A percentile compares a stretch with the other conserved stretches of the same genome.
Conservation (phyloP, 2,888 invertebrate genomes). For the Epistrophella euchroma region DNA sequence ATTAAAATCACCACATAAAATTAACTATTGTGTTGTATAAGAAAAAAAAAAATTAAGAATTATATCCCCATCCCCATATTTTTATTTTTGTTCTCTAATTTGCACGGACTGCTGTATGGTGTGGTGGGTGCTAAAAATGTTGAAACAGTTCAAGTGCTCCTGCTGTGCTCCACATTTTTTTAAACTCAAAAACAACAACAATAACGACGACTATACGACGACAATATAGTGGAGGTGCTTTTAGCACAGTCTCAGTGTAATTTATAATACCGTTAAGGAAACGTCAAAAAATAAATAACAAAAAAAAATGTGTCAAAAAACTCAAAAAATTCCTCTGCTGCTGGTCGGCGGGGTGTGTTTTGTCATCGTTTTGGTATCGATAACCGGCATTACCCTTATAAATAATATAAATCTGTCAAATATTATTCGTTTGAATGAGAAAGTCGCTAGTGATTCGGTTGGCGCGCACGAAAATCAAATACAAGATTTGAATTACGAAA, state of each 20-base stretch:
- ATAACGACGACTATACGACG: neutral
- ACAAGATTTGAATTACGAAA: slow-evolving; percentile 80
- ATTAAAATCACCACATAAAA: slow-evolving; percentile 54
- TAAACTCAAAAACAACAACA: slow-evolving; percentile 11
- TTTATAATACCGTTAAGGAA: slow-evolving; percentile 47
- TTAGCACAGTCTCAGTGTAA: slow-evolving; percentile 50
- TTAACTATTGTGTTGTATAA: slow-evolving; percentile 52
- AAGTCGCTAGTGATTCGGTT: slow-evolving; percentile 83
- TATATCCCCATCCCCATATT: neutral
- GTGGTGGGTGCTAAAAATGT: slow-evolving; percentile 42
- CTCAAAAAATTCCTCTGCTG: slow-evolving; percentile 81
- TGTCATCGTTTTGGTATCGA: slow-evolving; percentile 84
- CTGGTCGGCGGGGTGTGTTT: slow-evolving; percentile 83
- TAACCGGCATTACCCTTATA: slow-evolving; percentile 85
- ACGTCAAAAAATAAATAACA: slow-evolving; percentile 3
- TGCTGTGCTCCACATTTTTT: slow-evolving; percentile 61
- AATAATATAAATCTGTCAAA: slow-evolving; percentile 83
- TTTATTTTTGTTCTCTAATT: slow-evolving; percentile 53
- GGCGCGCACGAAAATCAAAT: slow-evolving; percentile 80
- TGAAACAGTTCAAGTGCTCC: slow-evolving; percentile 69
- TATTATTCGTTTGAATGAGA: slow-evolving; percentile 82
- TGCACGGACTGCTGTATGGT: slow-evolving; percentile 28
- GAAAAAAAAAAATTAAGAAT: neutral
- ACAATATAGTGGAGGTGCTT: slow-evolving; percentile 39
- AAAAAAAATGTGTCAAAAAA: slow-evolving; percentile 82